Percentiles rank a stretch among this genome's conserved stretches.
These are phyloP conservation scores for Drosophila helvetica DNA, from an alignment of 2,888 invertebrate genomes.

Conservation along the genomic window DNA sequence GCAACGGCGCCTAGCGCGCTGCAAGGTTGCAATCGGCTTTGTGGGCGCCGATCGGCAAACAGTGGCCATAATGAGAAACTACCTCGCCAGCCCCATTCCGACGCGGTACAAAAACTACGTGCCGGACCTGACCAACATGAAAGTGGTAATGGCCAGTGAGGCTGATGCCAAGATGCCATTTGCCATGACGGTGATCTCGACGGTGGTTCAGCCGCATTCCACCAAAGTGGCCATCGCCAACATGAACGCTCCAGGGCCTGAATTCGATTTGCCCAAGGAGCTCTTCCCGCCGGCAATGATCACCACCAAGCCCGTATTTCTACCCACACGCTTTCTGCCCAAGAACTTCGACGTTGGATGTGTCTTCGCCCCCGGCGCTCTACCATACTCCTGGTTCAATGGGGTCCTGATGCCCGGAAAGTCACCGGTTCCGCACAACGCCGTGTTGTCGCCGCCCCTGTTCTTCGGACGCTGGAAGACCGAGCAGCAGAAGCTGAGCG, in stretches of 20 bases:
- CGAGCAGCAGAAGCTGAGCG: background rate
- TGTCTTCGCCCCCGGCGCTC: conserved; percentile 13
- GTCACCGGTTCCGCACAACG: background rate
- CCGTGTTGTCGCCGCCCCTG: conserved; percentile 13
- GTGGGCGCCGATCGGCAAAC: background rate
- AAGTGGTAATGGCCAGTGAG: background rate
- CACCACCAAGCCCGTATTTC: conserved; percentile 1
- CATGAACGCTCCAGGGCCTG: background rate
- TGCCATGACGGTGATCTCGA: conserved; percentile 20
- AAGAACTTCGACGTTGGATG: conserved; percentile 37
- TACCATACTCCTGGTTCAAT: background rate
- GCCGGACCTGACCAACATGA: conserved; percentile 22
- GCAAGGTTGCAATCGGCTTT: conserved; percentile 2
- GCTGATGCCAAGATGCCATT: background rate
- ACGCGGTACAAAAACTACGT: conserved; percentile 10
- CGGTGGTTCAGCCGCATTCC: conserved; percentile 17
- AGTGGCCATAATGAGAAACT: background rate
- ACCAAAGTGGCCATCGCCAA: background rate
- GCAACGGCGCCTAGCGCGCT: background rate
- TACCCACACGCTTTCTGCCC: conserved; percentile 29
- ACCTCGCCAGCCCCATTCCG: background rate
- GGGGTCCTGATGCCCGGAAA: background rate
- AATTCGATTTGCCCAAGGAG: conserved; percentile 14
- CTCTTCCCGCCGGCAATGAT: background rate
- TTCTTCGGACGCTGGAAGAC: conserved; percentile 34